phyloP scores from a whole-genome alignment of 2,797 vertebrate species.

The Enteromius radiatus region DNA sequence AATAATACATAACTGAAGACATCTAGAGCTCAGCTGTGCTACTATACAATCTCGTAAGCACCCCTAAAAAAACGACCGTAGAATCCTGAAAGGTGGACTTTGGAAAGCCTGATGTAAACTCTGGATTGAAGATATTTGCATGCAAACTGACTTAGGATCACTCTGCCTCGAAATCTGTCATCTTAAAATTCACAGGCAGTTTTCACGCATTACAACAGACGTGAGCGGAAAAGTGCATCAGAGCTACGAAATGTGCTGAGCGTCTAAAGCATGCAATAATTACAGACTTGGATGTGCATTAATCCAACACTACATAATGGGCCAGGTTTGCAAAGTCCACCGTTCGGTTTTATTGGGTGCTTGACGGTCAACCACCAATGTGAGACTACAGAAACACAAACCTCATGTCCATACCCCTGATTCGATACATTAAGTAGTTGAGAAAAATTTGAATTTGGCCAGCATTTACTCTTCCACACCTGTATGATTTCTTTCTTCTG shows the following conservation, averaged over 20 bases:
- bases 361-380: not conserved
- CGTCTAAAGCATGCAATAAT: conserved; percentile 30
- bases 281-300: conserved; percentile 21
- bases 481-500: not conserved
- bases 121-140: conserved; percentile 14
- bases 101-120: conserved; percentile 16
- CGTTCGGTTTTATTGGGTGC: not conserved
- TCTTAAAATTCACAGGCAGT: conserved; percentile 28
- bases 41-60: not conserved
- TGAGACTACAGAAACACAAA: conserved; percentile 20
- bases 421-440: not conserved
- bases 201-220: conserved; percentile 2
- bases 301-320: conserved; percentile 20
- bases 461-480: not conserved
- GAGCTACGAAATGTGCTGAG: conserved; percentile 17
- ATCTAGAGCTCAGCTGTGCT: conserved; percentile 10
- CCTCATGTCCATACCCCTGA: not conserved
- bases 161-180: conserved; percentile 1
- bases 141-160: conserved; percentile 11
- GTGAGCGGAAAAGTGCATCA: conserved; percentile 23
- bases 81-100: conserved; percentile 21
- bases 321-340: conserved; percentile 32
- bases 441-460: not conserved
- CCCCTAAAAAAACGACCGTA: not conserved
- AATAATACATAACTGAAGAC: conserved; percentile 18